Evolutionary conservation across 2,888 invertebrate species (phyloP).

Genomic region (Heterodera filipjevi): DNA sequence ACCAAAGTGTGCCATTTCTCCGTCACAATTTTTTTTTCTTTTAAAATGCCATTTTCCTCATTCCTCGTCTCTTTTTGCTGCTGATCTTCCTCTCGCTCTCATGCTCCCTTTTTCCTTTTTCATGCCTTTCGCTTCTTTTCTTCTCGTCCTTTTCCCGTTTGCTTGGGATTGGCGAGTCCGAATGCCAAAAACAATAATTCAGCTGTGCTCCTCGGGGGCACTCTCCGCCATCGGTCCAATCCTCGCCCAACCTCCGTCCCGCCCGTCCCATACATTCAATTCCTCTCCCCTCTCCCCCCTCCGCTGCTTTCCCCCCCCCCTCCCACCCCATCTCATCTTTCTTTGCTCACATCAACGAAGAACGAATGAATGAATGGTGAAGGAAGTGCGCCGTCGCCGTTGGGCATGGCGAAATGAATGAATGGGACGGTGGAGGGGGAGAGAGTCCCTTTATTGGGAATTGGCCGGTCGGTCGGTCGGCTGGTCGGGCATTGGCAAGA

Average conservation of each 20-base stretch:
- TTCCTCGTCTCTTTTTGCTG: neutral
- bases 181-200: constrained; percentile 10
- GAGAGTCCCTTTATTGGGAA: constrained; percentile 5
- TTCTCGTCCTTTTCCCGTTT: neutral
- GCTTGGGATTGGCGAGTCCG: neutral
- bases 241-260: neutral
- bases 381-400: constrained; percentile 12
- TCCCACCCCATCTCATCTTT: neutral
- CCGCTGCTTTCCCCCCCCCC: too few relatives aligned
- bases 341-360: constrained; percentile 8
- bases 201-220: neutral
- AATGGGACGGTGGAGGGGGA: neutral
- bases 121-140: neutral
- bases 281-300: neutral
- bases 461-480: constrained; percentile 10
- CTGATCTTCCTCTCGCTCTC: neutral
- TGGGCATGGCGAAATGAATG: constrained; percentile 6
- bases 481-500: constrained; percentile 5
- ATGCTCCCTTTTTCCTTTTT: neutral
- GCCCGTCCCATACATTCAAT: neutral
- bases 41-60: neutral
- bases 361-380: constrained; percentile 8
- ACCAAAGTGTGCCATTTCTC: too few relatives aligned
- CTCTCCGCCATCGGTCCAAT: neutral
- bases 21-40: too few relatives aligned